These are phyloP conservation scores for Geotrupes spiniger DNA, from an alignment of 2,888 invertebrate species.

Conservation along the genomic window DNA sequence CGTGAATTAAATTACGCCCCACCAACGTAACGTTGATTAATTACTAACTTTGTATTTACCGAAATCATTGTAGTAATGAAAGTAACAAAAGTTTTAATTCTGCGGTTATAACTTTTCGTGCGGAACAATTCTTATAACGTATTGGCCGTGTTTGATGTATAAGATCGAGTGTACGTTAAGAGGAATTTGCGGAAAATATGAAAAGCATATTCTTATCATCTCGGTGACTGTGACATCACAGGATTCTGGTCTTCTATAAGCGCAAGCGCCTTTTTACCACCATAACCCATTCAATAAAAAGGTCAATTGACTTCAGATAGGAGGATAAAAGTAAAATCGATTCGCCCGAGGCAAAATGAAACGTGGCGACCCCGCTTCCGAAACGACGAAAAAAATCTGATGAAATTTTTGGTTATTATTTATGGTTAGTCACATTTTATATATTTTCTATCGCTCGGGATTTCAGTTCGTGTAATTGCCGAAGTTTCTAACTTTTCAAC, in stretches of 20 bases:
- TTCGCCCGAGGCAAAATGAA: conserved; percentile 38
- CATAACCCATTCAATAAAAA: conserved; percentile 42
- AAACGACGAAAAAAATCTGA: conserved; percentile 30
- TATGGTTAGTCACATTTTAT: conserved; percentile 17
- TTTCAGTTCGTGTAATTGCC: conserved; percentile 4
- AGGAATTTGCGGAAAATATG: conserved; percentile 11
- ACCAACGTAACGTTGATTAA: too few relatives aligned
- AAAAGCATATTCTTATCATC: conserved; percentile 14
- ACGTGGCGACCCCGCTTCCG: conserved; percentile 31
- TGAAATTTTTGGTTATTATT: conserved; percentile 33
- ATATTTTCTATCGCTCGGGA: conserved; percentile 3
- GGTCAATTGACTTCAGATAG: conserved; percentile 41
- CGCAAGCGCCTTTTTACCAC: conserved; percentile 30
- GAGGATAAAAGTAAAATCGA: conserved; percentile 41
- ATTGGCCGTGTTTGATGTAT: too few relatives aligned
- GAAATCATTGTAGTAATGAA: too few relatives aligned
- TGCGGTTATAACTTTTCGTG: too few relatives aligned
- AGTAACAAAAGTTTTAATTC: too few relatives aligned
- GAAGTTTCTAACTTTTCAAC: conserved; percentile 5
- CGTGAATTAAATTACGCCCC: too few relatives aligned
- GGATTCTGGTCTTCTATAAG: conserved; percentile 26
- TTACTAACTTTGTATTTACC: too few relatives aligned
- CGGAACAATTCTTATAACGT: too few relatives aligned
- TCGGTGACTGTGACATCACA: conserved; percentile 20
- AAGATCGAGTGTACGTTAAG: background rate